Evolutionary conservation across 2,113 vertebrate genomes (phyloP).

Genomic region (Cacatua alba): DNA sequence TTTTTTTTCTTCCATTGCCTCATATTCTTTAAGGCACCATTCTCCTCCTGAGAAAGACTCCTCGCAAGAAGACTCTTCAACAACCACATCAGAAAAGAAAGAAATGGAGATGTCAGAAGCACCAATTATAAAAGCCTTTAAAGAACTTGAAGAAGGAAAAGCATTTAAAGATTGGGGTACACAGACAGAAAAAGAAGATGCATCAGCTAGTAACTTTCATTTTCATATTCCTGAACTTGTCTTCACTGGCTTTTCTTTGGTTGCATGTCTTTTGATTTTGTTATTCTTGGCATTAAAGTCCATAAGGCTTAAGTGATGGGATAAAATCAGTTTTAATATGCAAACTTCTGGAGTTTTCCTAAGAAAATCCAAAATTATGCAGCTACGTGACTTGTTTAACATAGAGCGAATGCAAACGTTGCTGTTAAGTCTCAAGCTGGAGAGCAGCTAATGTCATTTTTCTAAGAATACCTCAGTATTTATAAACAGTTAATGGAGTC

Average conservation of each 20-base stretch:
- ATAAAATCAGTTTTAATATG: background rate
- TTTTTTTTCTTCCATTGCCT: background rate
- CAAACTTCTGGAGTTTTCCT: background rate
- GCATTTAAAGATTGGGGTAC: slow-evolving; percentile 84
- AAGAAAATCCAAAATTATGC: background rate
- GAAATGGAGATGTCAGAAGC: slow-evolving; percentile 77
- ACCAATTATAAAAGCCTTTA: slow-evolving; percentile 88
- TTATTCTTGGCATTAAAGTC: background rate
- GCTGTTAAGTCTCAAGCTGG: background rate
- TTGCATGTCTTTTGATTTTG: background rate
- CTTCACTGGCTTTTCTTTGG: background rate
- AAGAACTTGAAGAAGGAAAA: slow-evolving; percentile 88
- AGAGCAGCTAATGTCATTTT: background rate
- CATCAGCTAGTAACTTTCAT: slow-evolving; percentile 66
- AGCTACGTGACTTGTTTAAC: background rate
- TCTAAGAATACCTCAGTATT: slow-evolving; percentile 44
- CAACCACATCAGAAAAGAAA: slow-evolving; percentile 60
- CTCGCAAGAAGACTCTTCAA: slow-evolving; percentile 48
- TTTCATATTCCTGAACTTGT: background rate
- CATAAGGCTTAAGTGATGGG: background rate
- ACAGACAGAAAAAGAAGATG: slow-evolving; percentile 75
- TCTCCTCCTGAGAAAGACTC: slow-evolving; percentile 79
- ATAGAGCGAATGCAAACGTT: background rate
- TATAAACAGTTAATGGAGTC: slow-evolving; percentile 29
- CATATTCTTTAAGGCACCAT: slow-evolving; percentile 60